Conservation (phyloP, 1,140 invertebrate genomes). For the Lordiphosa clarofinis region DNA sequence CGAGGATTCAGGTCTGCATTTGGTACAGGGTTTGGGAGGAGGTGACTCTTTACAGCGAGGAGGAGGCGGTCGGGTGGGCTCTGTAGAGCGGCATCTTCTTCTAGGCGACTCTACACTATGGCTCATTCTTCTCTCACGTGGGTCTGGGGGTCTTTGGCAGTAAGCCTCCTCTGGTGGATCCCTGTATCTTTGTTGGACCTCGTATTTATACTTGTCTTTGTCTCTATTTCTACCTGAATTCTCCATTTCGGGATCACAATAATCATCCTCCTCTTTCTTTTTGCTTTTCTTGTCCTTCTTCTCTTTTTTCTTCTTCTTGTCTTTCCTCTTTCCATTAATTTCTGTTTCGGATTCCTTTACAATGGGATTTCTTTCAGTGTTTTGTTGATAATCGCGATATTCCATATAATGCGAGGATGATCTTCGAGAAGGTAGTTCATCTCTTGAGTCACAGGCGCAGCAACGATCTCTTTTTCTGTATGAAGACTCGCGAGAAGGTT, state of each 20-base stretch:
- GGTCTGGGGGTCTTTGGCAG: not conserved
- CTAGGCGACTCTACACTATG: not conserved
- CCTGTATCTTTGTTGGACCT: not conserved
- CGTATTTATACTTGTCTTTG: not conserved
- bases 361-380: not conserved
- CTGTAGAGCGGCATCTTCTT: not conserved
- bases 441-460: not conserved
- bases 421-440: not conserved
- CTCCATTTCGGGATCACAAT: constrained; percentile 1
- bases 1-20: too few relatives aligned
- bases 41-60: not conserved
- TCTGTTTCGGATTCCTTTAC: not conserved
- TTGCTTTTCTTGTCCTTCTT: not conserved
- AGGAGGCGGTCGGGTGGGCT: not conserved
- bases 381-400: constrained; percentile 8
- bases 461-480: too few relatives aligned
- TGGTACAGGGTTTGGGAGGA: not conserved
- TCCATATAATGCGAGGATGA: constrained; percentile 21
- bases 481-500: not conserved
- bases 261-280: not conserved
- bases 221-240: not conserved
- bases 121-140: not conserved
- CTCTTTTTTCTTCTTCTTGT: not conserved
- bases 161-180: not conserved
- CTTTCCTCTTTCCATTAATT: not conserved